phyloP scores from a whole-genome alignment of 2,888 invertebrate genomes.

The Archips crataeganus region DNA sequence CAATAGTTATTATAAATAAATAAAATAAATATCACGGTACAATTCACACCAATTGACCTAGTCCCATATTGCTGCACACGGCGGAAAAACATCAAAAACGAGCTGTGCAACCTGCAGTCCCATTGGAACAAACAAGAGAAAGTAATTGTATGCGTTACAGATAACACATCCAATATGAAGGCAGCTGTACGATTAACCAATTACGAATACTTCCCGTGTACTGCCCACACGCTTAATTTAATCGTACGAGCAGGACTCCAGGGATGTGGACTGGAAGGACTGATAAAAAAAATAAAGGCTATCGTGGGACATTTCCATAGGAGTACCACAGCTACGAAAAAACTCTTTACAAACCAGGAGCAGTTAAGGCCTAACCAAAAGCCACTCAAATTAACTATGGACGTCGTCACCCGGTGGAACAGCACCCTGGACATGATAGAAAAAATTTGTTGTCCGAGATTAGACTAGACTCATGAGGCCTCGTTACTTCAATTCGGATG shows the following conservation, averaged over 20 bases:
- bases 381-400: conserved; percentile 47
- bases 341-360: conserved; percentile 47
- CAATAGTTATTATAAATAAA: no score
- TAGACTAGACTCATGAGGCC: no score
- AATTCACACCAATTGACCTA: no score
- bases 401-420: conserved; percentile 48
- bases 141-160: conserved; percentile 48
- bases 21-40: no score
- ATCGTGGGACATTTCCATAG: conserved; percentile 50
- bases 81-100: neutral
- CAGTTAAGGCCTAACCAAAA: conserved; percentile 43
- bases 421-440: conserved; percentile 50
- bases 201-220: conserved; percentile 51
- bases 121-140: conserved; percentile 47
- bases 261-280: conserved; percentile 14
- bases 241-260: conserved; percentile 1
- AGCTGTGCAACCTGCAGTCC: neutral
- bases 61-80: no score
- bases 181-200: conserved; percentile 50
- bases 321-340: conserved; percentile 49
- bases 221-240: conserved; percentile 34
- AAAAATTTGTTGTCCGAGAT: conserved; percentile 43
- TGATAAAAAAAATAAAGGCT: conserved; percentile 50
- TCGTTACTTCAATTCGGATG: no score
- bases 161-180: conserved; percentile 53